phyloP scores from a whole-genome alignment of 2,888 invertebrate species.

The Amiota mariae region DNA sequence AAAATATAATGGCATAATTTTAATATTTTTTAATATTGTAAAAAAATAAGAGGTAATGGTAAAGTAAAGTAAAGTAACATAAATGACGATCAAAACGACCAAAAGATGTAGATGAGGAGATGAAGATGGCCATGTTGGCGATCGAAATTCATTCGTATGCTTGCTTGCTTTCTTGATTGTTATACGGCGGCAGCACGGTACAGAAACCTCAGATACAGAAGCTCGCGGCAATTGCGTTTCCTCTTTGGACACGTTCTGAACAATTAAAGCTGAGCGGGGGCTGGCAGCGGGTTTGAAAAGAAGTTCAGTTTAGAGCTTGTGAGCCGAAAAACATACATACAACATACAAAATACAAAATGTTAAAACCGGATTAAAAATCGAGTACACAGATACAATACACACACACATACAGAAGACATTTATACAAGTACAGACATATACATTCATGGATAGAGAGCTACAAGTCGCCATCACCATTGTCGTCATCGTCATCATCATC shows the following conservation, averaged over 20 bases:
- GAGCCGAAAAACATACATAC: too few relatives aligned
- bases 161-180: not conserved
- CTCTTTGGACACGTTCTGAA: constrained; percentile 66
- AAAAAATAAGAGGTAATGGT: constrained; percentile 46
- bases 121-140: constrained; percentile 48
- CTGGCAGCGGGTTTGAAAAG: constrained; percentile 24
- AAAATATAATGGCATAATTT: constrained; percentile 13
- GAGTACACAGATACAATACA: constrained; percentile 44
- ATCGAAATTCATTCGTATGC: constrained; percentile 24
- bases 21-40: constrained; percentile 14
- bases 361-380: constrained; percentile 65
- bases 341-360: not conserved
- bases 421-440: not conserved
- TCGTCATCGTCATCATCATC: not conserved
- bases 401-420: constrained; percentile 8
- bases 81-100: not conserved
- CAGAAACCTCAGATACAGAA: constrained; percentile 61
- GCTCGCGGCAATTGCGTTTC: constrained; percentile 68
- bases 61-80: constrained; percentile 53
- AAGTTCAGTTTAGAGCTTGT: not conserved
- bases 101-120: constrained; percentile 38
- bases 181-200: not conserved
- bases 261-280: constrained; percentile 56
- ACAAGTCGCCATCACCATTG: constrained; percentile 9
- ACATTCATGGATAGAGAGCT: not conserved